Conservation (phyloP, 2,888 invertebrate genomes). For the Tetheella fluctuosa region DNA sequence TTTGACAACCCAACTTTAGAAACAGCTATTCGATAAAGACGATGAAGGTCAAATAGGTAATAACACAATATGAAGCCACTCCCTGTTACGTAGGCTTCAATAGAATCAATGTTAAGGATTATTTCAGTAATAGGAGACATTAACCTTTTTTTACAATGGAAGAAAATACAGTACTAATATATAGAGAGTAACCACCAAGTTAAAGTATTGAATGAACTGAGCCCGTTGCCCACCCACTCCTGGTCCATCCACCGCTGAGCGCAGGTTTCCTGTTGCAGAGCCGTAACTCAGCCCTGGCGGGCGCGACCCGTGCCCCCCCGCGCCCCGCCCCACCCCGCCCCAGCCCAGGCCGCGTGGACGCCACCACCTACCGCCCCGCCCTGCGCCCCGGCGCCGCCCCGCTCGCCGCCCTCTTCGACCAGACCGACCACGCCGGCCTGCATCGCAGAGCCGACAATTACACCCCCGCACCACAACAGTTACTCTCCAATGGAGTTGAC, state of each 20-base stretch:
- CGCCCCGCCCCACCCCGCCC: conserved; percentile 45
- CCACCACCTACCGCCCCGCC: conserved; percentile 74
- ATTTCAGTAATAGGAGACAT: too few relatives aligned
- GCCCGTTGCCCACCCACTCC: conserved; percentile 35
- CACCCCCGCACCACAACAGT: background rate
- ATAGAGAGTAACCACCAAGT: background rate
- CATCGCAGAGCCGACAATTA: conserved; percentile 67
- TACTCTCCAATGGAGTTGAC: background rate
- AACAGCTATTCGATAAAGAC: too few relatives aligned
- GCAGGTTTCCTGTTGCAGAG: conserved; percentile 81
- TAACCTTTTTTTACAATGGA: too few relatives aligned
- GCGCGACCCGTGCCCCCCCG: conserved; percentile 37
- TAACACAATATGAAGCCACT: too few relatives aligned
- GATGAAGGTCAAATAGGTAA: too few relatives aligned
- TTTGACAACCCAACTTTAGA: too few relatives aligned
- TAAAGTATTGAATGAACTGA: background rate
- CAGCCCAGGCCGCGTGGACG: conserved; percentile 49
- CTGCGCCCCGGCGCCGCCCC: conserved; percentile 59
- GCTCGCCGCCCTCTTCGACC: conserved; percentile 45
- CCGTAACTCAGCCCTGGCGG: conserved; percentile 74
- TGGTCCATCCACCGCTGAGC: conserved; percentile 56
- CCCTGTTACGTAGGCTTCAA: too few relatives aligned
- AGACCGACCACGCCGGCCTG: conserved; percentile 55
- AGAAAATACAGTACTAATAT: background rate
- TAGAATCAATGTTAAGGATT: too few relatives aligned